Evolutionary conservation across 2,888 invertebrate species (phyloP).

Genomic region (Aphrophora alni): DNA sequence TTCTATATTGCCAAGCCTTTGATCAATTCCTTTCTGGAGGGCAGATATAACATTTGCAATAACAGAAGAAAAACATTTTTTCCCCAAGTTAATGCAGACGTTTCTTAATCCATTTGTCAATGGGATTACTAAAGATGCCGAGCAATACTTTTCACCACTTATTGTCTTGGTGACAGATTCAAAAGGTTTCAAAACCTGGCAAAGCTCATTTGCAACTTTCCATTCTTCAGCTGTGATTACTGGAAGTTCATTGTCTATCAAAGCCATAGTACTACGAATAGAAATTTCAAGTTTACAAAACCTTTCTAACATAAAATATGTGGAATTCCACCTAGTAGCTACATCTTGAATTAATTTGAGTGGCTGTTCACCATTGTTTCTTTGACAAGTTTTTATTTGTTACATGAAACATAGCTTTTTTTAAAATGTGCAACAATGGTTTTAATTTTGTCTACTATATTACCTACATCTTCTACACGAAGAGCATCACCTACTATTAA

Average conservation of each 20-base stretch:
- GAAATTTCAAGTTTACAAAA: neutral
- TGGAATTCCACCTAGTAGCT: neutral
- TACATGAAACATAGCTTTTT: no score
- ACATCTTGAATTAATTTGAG: neutral
- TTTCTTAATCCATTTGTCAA: neutral
- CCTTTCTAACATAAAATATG: neutral
- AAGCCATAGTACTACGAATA: neutral
- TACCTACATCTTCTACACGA: neutral
- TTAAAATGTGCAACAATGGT: neutral
- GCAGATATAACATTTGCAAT: neutral
- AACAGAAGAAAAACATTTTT: neutral
- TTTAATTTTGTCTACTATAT: neutral
- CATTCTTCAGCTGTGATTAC: neutral
- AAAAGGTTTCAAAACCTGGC: neutral
- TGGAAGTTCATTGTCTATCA: constrained; percentile 10
- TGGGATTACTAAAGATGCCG: neutral
- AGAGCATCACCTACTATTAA: neutral
- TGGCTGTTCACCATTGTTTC: neutral
- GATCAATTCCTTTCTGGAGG: neutral
- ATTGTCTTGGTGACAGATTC: constrained; percentile 10
- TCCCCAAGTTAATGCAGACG: neutral
- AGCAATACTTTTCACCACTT: neutral
- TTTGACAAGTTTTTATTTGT: no score
- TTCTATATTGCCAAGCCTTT: neutral
- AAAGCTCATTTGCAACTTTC: neutral